Conservation (phyloP, 2,888 invertebrate species). For the Drosophila koepferae region DNA sequence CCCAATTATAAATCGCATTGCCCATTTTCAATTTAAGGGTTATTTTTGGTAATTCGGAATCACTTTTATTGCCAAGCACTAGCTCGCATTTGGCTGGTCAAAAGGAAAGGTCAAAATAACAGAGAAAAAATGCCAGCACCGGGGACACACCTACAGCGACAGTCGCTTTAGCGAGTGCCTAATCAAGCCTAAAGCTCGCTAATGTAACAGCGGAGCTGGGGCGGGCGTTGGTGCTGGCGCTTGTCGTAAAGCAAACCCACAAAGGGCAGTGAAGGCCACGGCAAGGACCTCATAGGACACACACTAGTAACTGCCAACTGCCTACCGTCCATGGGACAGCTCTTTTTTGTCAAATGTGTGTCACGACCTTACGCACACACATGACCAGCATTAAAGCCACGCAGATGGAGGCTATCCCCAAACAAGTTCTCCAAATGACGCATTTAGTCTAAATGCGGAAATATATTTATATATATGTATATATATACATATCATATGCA, state of each 20-base stretch:
- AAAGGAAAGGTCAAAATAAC: constrained; percentile 2
- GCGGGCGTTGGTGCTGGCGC: background rate
- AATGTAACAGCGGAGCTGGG: constrained; percentile 18
- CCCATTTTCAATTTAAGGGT: constrained; percentile 24
- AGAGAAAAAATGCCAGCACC: constrained; percentile 15
- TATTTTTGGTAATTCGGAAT: constrained; percentile 11
- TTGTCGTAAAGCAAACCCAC: constrained; percentile 18
- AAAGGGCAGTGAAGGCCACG: constrained; percentile 45
- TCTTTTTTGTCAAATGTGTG: constrained; percentile 59
- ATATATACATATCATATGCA: background rate
- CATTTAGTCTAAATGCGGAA: constrained; percentile 24
- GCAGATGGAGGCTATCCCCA: constrained; percentile 11
- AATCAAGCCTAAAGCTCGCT: constrained; percentile 40
- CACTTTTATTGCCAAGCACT: constrained; percentile 16
- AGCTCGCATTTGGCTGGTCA: background rate
- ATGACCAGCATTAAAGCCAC: constrained; percentile 32
- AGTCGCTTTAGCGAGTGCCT: constrained; percentile 14
- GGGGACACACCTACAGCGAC: constrained; percentile 19
- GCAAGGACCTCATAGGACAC: constrained; percentile 36
- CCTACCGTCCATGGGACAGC: constrained; percentile 21
- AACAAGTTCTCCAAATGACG: constrained; percentile 31
- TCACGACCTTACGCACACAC: constrained; percentile 68
- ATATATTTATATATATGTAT: constrained; percentile 5
- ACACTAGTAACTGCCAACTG: background rate
- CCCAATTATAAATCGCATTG: constrained; percentile 7